Evolutionary conservation across 1,140 invertebrate genomes (phyloP), one percentile per base, ranked within the genome.

Genomic region (Papilio dardanus): DNA sequence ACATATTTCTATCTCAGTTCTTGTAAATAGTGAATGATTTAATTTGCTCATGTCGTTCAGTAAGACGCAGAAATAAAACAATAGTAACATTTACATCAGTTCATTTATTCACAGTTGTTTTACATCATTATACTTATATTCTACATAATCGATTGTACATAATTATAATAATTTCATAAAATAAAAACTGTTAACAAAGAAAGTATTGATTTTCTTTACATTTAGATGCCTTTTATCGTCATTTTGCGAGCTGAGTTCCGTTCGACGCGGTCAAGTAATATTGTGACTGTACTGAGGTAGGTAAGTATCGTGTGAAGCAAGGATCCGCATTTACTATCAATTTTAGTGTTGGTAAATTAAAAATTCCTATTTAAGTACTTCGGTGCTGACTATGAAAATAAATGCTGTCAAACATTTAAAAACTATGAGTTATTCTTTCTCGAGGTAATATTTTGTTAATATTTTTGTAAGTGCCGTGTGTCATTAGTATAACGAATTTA

Each of bases 231-330:
- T 33, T 33, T 73, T 58, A 73, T 73, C 42, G 42, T 73, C 71
- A 33, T 46, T 19, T 19, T 21, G 71, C 16, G 46, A 31, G 46
- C 42, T 33, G 24, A 28, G 28, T n/a, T 33, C n/a, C 19, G 5
- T 4, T 54, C 16, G 31, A 54, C 21, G 24, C 30, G 21, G 10
- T 69, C 2, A 24, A 19, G 16, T 68, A 16, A 30, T 58, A 19
- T 73, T 73, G 71, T 73, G 71, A 73, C 71, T 54, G 21, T 54
- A 73, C 42, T 73, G 71, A 73, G 71, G 71, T 73, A 73, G 71
- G 71, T 73, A 21, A 73, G 42, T 33, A n/a, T 31, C n/a, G n/a
- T 58, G 28, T 35, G 19, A n/a, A 73, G 10, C 35, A 71, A 42
- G 21, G 58, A 35, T 58, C 42, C 2, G 42, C 4, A 35, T 33